A percentile compares a stretch with the other conserved stretches of the same genome.
Evolutionary conservation across 2,113 vertebrate genomes (phyloP).

Genomic region (Epinephelus moara): DNA sequence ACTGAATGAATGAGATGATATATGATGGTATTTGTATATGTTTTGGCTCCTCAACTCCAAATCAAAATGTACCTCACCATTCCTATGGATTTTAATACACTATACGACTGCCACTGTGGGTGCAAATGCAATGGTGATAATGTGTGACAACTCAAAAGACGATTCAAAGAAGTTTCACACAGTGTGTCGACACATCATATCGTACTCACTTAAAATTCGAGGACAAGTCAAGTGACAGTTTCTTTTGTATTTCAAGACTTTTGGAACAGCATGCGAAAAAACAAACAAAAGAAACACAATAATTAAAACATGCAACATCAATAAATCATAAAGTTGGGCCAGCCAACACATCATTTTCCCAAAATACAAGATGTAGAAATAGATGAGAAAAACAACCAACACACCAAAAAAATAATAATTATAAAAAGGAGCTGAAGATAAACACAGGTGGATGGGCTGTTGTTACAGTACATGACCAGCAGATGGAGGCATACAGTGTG

Average conservation of each 20-base stretch:
- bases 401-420: background rate
- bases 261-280: slow-evolving; percentile 54
- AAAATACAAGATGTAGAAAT: slow-evolving; percentile 34
- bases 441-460: slow-evolving; percentile 18
- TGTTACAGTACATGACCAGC: slow-evolving; percentile 68
- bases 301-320: slow-evolving; percentile 69
- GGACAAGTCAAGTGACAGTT: slow-evolving; percentile 12
- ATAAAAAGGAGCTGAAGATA: slow-evolving; percentile 23
- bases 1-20: background rate
- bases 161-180: no score
- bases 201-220: background rate
- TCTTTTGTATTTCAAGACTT: slow-evolving; percentile 66
- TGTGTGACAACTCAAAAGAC: background rate
- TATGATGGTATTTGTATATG: background rate
- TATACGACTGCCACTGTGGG: background rate
- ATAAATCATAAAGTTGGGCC: slow-evolving; percentile 65
- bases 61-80: background rate
- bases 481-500: slow-evolving; percentile 72
- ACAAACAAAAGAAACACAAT: slow-evolving; percentile 50
- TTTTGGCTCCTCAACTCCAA: background rate
- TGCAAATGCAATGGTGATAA: background rate
- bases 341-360: slow-evolving; percentile 69
- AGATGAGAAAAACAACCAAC: background rate
- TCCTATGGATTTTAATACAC: background rate
- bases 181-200: background rate